A percentile compares a stretch with the other conserved stretches of the same genome.
These are phyloP conservation scores for Chaitophorus viminalis DNA, from an alignment of 2,888 invertebrate genomes.

Conservation along the genomic window DNA sequence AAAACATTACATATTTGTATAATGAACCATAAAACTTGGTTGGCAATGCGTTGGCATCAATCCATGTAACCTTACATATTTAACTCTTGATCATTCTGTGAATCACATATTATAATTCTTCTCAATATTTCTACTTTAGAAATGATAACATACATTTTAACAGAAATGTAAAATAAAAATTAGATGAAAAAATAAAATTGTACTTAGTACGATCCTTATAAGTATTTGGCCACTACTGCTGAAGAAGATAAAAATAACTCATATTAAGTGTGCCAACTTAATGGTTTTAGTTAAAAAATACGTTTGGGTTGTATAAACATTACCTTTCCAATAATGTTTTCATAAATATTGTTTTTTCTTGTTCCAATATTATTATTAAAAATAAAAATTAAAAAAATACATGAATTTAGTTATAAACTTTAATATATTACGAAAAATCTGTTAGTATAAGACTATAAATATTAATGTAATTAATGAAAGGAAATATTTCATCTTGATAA, in stretches of 20 bases:
- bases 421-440: no score
- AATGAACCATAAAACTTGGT: conserved; percentile 40
- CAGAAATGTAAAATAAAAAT: conserved; percentile 32
- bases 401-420: no score
- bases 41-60: conserved; percentile 42
- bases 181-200: conserved; percentile 36
- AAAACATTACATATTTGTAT: conserved; percentile 11
- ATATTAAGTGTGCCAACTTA: conserved; percentile 42
- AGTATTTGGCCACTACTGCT: conserved; percentile 39
- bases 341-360: neutral
- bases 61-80: conserved; percentile 40
- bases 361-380: no score
- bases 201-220: neutral
- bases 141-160: conserved; percentile 12
- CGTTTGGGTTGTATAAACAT: neutral
- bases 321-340: neutral
- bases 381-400: no score
- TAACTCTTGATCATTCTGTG: conserved; percentile 33
- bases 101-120: conserved; percentile 15
- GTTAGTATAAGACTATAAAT: no score
- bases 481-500: no score
- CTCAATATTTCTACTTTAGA: conserved; percentile 6
- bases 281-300: conserved; percentile 1
- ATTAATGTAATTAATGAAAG: no score
- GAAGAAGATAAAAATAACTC: conserved; percentile 53